Conservation (phyloP, 2,797 vertebrate genomes). For the Gymnocypris eckloni region DNA sequence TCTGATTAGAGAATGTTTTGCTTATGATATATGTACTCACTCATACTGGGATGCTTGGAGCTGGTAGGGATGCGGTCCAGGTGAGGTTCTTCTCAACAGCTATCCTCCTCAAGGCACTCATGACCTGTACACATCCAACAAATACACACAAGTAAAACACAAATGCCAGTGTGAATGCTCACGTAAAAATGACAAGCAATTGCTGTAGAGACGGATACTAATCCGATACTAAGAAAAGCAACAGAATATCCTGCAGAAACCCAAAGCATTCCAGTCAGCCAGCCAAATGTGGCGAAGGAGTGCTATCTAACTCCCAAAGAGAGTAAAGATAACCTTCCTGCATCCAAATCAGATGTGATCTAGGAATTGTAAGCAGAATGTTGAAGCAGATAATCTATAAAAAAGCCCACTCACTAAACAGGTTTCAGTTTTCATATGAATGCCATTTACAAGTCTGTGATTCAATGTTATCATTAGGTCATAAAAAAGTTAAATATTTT, state of each 20-base stretch:
- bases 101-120: conserved; percentile 78
- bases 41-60: conserved; percentile 75
- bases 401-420: neutral
- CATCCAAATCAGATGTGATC: conserved; percentile 18
- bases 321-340: conserved; percentile 21
- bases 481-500: neutral
- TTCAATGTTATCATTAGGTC: neutral
- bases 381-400: neutral
- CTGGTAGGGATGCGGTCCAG: conserved; percentile 68
- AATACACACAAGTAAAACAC: neutral
- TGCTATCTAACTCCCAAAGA: conserved; percentile 5
- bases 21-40: conserved; percentile 69
- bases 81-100: conserved; percentile 78
- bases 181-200: neutral
- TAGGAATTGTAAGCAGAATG: neutral
- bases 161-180: neutral
- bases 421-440: neutral
- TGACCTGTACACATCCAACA: conserved; percentile 72
- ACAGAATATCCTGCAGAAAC: neutral
- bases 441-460: neutral
- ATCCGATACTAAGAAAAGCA: neutral
- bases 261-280: conserved; percentile 5
- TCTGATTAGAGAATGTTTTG: neutral
- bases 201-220: neutral
- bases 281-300: neutral